A percentile compares a stretch with the other conserved stretches of the same genome.
Evolutionary conservation across 2,888 invertebrate genomes (phyloP).

Genomic region (Acanthopleura granulata): DNA sequence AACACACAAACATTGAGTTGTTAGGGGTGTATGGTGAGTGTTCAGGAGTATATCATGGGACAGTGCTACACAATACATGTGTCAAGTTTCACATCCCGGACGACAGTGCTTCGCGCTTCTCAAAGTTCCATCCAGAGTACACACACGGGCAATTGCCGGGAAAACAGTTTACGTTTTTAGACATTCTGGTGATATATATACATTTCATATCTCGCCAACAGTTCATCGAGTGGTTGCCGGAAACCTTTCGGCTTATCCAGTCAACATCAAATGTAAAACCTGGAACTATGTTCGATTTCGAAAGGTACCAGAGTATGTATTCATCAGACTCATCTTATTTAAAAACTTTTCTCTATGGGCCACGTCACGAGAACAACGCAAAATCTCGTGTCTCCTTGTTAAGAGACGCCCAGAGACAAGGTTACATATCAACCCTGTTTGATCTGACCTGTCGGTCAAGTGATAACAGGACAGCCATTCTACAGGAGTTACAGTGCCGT

Average conservation of each 20-base stretch:
- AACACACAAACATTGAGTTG: neutral
- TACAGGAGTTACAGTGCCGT: neutral
- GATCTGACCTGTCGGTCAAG: neutral
- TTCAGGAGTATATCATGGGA: constrained; percentile 5
- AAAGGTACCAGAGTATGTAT: constrained; percentile 3
- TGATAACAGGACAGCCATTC: neutral
- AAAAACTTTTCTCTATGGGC: neutral
- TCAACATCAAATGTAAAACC: neutral
- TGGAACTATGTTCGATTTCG: neutral
- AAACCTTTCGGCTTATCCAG: neutral
- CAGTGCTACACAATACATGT: neutral
- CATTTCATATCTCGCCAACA: constrained; percentile 1
- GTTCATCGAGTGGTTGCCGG: neutral
- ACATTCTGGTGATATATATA: constrained; percentile 2
- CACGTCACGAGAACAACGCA: neutral
- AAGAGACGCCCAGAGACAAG: neutral
- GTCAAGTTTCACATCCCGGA: neutral
- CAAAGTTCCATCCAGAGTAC: too few species aligned
- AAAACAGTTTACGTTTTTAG: neutral
- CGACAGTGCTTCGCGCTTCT: too few species aligned
- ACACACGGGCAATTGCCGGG: too few species aligned
- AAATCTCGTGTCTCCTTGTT: too few species aligned
- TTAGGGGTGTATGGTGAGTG: neutral
- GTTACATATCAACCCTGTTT: neutral
- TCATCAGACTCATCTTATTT: neutral